phyloP scores from a whole-genome alignment of 1,140 invertebrate genomes.

The Temnothorax nylanderi region DNA sequence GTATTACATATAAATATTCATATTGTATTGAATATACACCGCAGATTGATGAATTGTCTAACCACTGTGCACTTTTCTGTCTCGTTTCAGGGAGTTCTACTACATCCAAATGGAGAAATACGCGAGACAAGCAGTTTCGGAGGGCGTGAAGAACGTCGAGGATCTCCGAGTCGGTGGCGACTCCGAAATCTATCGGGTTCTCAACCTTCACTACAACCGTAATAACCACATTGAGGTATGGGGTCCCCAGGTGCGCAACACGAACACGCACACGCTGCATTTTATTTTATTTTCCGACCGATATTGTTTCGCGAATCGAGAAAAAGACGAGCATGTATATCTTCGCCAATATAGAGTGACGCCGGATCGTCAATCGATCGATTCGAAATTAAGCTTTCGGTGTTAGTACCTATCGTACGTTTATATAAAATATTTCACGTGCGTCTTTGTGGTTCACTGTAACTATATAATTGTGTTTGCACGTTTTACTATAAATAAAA shows the following conservation, averaged over 20 bases:
- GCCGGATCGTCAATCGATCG: neutral
- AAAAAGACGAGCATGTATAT: slow-evolving; percentile 41
- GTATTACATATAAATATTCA: neutral
- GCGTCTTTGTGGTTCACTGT: slow-evolving; percentile 55
- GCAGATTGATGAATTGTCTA: neutral
- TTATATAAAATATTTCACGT: slow-evolving; percentile 36
- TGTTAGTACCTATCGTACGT: slow-evolving; percentile 32
- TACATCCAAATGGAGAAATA: slow-evolving; percentile 99
- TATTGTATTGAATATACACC: neutral
- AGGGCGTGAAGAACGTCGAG: slow-evolving; percentile 96
- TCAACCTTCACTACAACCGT: slow-evolving; percentile 99
- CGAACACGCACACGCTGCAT: slow-evolving; percentile 81
- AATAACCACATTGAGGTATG: slow-evolving; percentile 99
- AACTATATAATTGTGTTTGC: slow-evolving; percentile 45
- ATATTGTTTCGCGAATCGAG: slow-evolving; percentile 33
- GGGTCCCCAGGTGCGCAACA: slow-evolving; percentile 87
- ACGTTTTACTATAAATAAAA: slow-evolving; percentile 42
- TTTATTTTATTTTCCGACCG: slow-evolving; percentile 70
- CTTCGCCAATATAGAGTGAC: neutral
- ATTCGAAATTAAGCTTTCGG: slow-evolving; percentile 39
- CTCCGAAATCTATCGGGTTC: slow-evolving; percentile 98
- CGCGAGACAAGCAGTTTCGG: slow-evolving; percentile 98
- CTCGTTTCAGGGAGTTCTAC: slow-evolving; percentile 98
- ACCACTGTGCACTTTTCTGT: slow-evolving; percentile 59
- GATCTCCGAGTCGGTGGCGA: slow-evolving; percentile 97